Base-by-base conservation (phyloP, 1,140 invertebrate species). In the Ceratitis capitata region DNA sequence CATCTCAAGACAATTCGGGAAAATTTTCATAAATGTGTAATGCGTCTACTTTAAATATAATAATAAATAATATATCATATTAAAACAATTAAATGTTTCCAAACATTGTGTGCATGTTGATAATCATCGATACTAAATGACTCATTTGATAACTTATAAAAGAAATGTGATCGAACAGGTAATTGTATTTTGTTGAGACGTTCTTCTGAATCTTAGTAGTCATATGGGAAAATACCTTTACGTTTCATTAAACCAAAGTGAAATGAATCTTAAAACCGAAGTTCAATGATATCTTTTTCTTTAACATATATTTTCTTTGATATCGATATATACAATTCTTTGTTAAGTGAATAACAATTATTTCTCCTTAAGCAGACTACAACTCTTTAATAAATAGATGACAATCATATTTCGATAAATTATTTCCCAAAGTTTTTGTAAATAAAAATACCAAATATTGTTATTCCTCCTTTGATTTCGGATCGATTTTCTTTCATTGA, bases 21-120 rank as follows among this genome's bases (percentile, higher is more conserved):
- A 88, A 74, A 23, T 90, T 92, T 35, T 88, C 90, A 87, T 91
- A 92, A 82, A 92, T 86, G 39, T 92, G 85, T 26, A 92, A 64
- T 6, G 92, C 89, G 87, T 93, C 89, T 83, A 87, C 88, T 88
- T 91, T 92, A 92, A 86, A 88, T 93, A 93, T 42, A 93, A 86
- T 85, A 92, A 90, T 45, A 90, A 87, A 88, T 92, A 93, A 58
- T 93, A 89, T 14, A 89, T 86, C n/a, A 93, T 53, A 78, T 84
- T 91, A 87, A 88, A 64, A 84, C 89, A 88, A 32, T 91, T 88
- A 87, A 94, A 94, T 61, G 47, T 86, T 32, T 89, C 82, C 92
- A 93, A 35, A 93, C 88, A 9, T 89, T 89, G 86, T 88, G 42
- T 7, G 92, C 92, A 89, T 92, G 91, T 23, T 85, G 10, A 89